Evolutionary conservation across 2,888 invertebrate genomes (phyloP), one percentile per base, ranked within the genome.

Genomic region (Phyllotreta cruciferae): DNA sequence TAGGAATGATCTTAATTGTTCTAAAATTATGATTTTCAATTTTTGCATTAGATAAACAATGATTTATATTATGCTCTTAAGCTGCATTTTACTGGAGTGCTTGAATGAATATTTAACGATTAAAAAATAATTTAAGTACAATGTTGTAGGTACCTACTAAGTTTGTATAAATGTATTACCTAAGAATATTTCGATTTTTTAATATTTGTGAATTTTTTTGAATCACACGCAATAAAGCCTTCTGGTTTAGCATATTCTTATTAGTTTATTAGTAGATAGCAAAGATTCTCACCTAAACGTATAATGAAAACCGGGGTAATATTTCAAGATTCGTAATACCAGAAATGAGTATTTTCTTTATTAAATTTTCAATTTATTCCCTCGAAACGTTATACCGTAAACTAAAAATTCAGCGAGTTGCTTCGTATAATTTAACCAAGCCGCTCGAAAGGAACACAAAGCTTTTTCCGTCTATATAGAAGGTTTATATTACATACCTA

Each of bases 351-450:
- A 44, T 56, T 44, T 56, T 9, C 56, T n/a, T 56, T 56, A 56
- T 56, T 56, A 56, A 56, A 56, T 56, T 56, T 45, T 56, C 45
- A 56, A 56, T 56, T 56, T 45, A 56, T 56, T 56, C 45, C 47
- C 11, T 36, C 37, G 24, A 56, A 56, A 54, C 54, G 34, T 11
- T 54, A 41, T n/a, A 41, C 41, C 54, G 54, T 39, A 42, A 54
- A 44, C 56, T 44, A 56, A 56, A 50, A 56, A 44, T 56, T 56
- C 36, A 36, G 56, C 45, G 47, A 56, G 56, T 35, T 47, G 39
- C 45, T 45, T 42, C 11, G 7, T 45, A 11, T 42, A 42, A 44
- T 55, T 45, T 45, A 56, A 56, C 35, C 45, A 45, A 56, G 36
- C 45, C 35, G 36, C 44, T 34, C 3, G 6, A 56, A 36, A 4